These are phyloP conservation scores for Coptodon bakossiorum DNA, from an alignment of 2,113 vertebrate species.

Conservation along the genomic window DNA sequence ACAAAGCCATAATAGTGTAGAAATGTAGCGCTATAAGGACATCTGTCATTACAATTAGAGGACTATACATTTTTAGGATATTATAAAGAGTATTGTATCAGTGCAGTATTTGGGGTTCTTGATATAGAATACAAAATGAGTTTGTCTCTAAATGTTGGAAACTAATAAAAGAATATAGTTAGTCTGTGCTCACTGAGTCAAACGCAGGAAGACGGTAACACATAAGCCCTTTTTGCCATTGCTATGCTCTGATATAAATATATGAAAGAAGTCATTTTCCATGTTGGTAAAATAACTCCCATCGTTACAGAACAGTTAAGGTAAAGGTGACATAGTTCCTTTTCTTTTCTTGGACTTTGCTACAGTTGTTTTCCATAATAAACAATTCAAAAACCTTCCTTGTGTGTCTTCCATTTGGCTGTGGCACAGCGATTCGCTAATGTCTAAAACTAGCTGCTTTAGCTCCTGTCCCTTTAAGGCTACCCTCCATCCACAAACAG, in stretches of 20 bases:
- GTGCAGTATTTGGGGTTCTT: neutral
- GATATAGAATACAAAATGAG: neutral
- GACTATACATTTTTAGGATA: neutral
- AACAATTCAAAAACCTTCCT: neutral
- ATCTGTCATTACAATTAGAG: neutral
- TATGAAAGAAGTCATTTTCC: neutral
- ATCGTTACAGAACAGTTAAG: fast-evolving
- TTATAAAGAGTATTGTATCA: neutral
- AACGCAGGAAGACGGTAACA: neutral
- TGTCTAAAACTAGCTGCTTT: neutral
- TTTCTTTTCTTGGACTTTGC: neutral
- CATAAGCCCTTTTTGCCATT: neutral
- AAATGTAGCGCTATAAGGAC: neutral
- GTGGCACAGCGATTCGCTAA: neutral
- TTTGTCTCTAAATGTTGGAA: neutral
- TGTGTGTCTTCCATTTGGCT: neutral
- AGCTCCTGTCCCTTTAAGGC: neutral
- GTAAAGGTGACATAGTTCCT: neutral
- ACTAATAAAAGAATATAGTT: neutral
- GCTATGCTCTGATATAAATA: neutral
- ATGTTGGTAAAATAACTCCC: fast-evolving
- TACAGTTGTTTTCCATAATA: neutral
- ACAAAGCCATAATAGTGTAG: neutral
- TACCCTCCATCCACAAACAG: neutral
- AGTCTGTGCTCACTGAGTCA: neutral